phyloP scores from a whole-genome alignment of 2,797 vertebrate species.

The Dicrostonyx torquatus region DNA sequence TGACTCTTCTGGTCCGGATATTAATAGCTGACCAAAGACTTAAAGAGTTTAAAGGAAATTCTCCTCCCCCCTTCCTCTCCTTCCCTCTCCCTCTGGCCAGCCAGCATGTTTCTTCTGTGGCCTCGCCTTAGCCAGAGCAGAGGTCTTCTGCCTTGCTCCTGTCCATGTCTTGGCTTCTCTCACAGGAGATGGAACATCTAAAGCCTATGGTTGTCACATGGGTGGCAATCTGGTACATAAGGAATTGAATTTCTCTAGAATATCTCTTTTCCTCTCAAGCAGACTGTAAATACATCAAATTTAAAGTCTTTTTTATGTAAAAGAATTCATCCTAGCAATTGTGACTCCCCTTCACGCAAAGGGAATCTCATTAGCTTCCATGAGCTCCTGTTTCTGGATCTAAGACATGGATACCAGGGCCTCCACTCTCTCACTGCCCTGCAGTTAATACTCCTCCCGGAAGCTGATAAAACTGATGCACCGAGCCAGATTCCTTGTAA shows the following conservation, averaged over 20 bases:
- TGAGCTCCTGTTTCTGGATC: not conserved
- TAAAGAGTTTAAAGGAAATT: not conserved
- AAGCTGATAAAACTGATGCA: conserved; percentile 26
- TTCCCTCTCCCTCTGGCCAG: fast-evolving
- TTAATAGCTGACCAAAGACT: conserved; percentile 17
- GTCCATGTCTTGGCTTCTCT: conserved; percentile 12
- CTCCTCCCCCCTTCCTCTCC: too few relatives aligned
- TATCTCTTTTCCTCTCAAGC: not conserved
- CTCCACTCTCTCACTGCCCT: not conserved
- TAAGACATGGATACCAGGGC: not conserved
- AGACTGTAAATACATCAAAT: conserved; percentile 41
- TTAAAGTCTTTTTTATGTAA: conserved; percentile 48
- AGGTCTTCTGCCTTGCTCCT: not conserved
- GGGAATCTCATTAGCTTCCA: not conserved
- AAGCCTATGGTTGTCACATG: not conserved
- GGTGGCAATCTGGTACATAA: conserved; percentile 10
- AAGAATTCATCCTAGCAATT: conserved; percentile 47
- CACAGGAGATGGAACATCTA: conserved; percentile 18
- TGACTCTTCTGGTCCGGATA: not conserved
- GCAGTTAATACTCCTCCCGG: not conserved
- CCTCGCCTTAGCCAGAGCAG: not conserved
- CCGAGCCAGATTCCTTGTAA: conserved; percentile 18
- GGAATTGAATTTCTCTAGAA: conserved; percentile 50
- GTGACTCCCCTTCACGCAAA: not conserved
- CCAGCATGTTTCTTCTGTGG: too few relatives aligned